phyloP scores from a whole-genome alignment of 2,888 invertebrate species.

The Platycheirus rosarum region DNA sequence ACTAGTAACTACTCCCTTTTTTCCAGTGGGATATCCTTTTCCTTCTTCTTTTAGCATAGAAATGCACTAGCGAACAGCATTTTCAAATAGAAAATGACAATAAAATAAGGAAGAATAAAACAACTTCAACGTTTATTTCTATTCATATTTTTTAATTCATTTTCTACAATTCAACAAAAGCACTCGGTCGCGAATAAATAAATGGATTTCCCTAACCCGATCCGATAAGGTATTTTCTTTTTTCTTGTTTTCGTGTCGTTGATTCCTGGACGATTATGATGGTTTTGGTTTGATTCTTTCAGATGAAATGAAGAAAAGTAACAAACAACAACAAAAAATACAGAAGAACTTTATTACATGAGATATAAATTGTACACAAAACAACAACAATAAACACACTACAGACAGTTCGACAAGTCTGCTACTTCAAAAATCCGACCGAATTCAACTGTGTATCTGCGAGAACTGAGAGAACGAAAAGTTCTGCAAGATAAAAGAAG shows the following conservation, averaged over 20 bases:
- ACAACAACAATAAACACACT: constrained; percentile 47
- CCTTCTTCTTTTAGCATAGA: constrained; percentile 7
- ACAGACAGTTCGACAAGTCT: constrained; percentile 21
- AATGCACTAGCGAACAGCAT: constrained; percentile 45
- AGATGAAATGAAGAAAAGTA: constrained; percentile 62
- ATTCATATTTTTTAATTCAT: constrained; percentile 46
- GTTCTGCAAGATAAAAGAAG: constrained; percentile 49
- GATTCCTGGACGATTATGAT: constrained; percentile 39
- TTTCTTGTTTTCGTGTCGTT: constrained; percentile 42
- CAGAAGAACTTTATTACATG: constrained; percentile 61
- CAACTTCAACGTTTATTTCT: constrained; percentile 33
- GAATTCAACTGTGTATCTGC: constrained; percentile 70
- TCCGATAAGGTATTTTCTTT: constrained; percentile 48
- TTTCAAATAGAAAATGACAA: constrained; percentile 29
- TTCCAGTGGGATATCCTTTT: constrained; percentile 8
- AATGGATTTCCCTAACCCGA: constrained; percentile 28
- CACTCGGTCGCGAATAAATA: constrained; percentile 57
- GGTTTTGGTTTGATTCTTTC: constrained; percentile 45
- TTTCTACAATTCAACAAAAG: constrained; percentile 43
- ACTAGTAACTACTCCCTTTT: constrained; percentile 45
- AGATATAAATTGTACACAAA: constrained; percentile 57
- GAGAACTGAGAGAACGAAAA: constrained; percentile 63
- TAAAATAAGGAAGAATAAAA: constrained; percentile 19
- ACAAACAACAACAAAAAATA: constrained; percentile 42
- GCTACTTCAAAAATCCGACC: constrained; percentile 40